phyloP scores from a whole-genome alignment of 2,113 vertebrate genomes.

The Amblyopsis rosae region DNA sequence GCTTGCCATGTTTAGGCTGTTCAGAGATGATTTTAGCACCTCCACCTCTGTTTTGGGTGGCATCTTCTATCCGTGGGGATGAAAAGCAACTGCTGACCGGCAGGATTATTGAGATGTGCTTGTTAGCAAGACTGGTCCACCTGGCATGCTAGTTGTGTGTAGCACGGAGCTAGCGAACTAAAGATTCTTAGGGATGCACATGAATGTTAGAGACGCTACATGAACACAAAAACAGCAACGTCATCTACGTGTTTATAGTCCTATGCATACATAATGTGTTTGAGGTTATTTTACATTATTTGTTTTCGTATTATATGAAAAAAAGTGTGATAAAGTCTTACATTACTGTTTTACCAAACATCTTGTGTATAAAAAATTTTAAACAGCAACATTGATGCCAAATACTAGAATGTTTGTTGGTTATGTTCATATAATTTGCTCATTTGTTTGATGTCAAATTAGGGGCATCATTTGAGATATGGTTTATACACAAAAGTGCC shows the following conservation, averaged over 20 bases:
- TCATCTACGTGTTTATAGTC: not conserved
- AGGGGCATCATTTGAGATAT: not conserved
- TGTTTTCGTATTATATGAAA: constrained; percentile 43
- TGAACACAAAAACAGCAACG: too few relatives aligned
- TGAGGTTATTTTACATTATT: not conserved
- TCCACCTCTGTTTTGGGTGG: not conserved
- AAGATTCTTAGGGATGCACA: not conserved
- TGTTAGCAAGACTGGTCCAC: not conserved
- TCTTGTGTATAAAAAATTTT: constrained; percentile 45
- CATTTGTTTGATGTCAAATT: not conserved
- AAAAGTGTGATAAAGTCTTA: not conserved
- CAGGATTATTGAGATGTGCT: not conserved
- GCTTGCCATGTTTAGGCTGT: not conserved
- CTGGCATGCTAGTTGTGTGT: not conserved
- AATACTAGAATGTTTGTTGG: constrained; percentile 14
- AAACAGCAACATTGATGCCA: constrained; percentile 11
- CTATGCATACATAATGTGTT: not conserved
- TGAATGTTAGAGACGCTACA: too few relatives aligned
- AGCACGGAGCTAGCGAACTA: not conserved
- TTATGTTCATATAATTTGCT: not conserved
- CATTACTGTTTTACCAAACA: constrained; percentile 1
- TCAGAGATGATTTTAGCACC: not conserved
- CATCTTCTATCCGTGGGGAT: not conserved
- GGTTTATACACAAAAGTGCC: not conserved
- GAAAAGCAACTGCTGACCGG: not conserved